Evolutionary conservation across 2,888 invertebrate genomes (phyloP).

Genomic region (Oligia fasciuncula): DNA sequence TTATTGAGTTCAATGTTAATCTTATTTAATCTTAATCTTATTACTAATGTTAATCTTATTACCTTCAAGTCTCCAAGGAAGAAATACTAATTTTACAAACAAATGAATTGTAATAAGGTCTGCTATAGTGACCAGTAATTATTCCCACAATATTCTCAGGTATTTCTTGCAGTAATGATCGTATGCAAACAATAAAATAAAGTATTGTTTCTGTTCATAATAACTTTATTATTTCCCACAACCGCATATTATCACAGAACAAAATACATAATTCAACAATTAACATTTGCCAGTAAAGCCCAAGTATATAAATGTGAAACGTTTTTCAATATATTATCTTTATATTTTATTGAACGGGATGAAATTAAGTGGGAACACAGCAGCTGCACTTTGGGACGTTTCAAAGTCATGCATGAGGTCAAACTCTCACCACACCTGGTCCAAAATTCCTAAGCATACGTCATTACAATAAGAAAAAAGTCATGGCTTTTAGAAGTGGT

Average conservation of each 20-base stretch:
- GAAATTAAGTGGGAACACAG: slow-evolving; percentile 6
- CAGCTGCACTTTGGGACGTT: slow-evolving; percentile 39
- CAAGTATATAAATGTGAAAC: slow-evolving; percentile 1
- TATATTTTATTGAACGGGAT: slow-evolving; percentile 11
- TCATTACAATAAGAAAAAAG: neutral
- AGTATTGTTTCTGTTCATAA: slow-evolving; percentile 3
- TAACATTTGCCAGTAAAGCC: slow-evolving; percentile 21
- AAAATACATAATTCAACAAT: slow-evolving; percentile 23
- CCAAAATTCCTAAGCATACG: neutral
- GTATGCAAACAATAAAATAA: neutral
- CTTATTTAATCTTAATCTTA: too few relatives aligned
- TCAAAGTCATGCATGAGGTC: slow-evolving; percentile 30
- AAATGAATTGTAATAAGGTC: neutral
- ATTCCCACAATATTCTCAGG: slow-evolving; percentile 7
- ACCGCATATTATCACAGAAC: neutral
- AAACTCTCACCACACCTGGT: slow-evolving; percentile 8
- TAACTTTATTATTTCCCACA: slow-evolving; percentile 12
- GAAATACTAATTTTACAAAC: neutral
- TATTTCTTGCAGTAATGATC: slow-evolving; percentile 8
- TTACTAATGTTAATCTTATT: too few relatives aligned
- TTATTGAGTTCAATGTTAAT: neutral
- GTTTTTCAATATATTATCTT: slow-evolving; percentile 20
- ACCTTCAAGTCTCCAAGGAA: neutral
- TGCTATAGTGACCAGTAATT: neutral
- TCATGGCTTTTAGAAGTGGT: neutral